Evolutionary conservation across 2,888 invertebrate species (phyloP).

Genomic region (Aquatica leii): DNA sequence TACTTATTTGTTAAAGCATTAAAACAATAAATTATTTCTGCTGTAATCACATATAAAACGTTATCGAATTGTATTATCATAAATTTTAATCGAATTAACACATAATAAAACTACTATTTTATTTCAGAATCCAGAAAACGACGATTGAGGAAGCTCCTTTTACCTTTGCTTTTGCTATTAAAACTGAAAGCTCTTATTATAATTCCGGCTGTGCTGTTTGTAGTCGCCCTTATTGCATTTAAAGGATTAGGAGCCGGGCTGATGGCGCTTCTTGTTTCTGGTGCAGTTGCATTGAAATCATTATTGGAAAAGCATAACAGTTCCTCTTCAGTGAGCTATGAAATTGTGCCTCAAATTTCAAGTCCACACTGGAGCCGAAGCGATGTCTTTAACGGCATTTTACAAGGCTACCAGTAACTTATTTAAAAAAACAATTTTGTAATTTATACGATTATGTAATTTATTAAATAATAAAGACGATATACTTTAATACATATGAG

Average conservation of each 20-base stretch:
- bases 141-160: slow-evolving; percentile 67
- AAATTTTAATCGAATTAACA: not conserved
- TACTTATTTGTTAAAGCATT: too few species aligned
- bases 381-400: slow-evolving; percentile 15
- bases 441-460: too few species aligned
- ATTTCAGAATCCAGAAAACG: slow-evolving; percentile 66
- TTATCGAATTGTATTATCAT: not conserved
- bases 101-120: slow-evolving; percentile 22
- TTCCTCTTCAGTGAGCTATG: slow-evolving; percentile 54
- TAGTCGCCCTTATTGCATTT: slow-evolving; percentile 70
- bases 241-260: slow-evolving; percentile 71
- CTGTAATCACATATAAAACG: too few species aligned
- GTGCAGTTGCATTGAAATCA: slow-evolving; percentile 57
- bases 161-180: slow-evolving; percentile 70
- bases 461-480: too few species aligned
- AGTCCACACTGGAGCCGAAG: slow-evolving; percentile 54
- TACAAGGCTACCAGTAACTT: slow-evolving; percentile 27
- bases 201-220: slow-evolving; percentile 67
- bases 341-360: slow-evolving; percentile 51
- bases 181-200: slow-evolving; percentile 70
- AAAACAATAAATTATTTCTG: too few species aligned
- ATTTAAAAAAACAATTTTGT: slow-evolving; percentile 18
- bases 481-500: too few species aligned
- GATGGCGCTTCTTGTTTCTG: slow-evolving; percentile 69
- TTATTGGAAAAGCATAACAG: slow-evolving; percentile 51